Evolutionary conservation across 2,888 invertebrate genomes (phyloP).

Genomic region (Eupithecia pulchellata): DNA sequence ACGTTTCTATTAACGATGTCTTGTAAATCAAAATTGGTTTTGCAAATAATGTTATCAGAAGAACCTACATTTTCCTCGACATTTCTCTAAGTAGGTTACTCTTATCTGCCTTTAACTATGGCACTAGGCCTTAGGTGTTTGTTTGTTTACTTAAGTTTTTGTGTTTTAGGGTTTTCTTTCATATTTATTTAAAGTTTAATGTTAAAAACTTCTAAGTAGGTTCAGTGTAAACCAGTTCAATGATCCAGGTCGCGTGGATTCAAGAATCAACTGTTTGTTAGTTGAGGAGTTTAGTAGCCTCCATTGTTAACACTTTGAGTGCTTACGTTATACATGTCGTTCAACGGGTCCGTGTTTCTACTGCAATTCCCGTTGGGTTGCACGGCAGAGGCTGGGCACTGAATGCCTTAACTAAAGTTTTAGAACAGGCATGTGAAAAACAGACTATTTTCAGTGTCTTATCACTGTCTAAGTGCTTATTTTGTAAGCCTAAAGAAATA

Average conservation of each 20-base stretch:
- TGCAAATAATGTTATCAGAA: neutral
- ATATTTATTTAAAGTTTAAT: neutral
- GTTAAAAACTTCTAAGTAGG: neutral
- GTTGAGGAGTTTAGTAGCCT: neutral
- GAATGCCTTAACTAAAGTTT: no score
- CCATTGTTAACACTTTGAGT: neutral
- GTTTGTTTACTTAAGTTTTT: neutral
- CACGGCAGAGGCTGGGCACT: no score
- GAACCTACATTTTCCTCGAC: neutral
- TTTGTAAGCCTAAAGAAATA: no score
- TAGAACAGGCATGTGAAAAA: no score
- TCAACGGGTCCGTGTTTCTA: no score
- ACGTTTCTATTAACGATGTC: no score
- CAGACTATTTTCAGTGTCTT: no score
- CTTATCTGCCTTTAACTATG: conserved; percentile 1
- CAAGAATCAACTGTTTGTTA: neutral
- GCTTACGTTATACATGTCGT: no score
- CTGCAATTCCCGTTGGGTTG: no score
- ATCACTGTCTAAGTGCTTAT: no score
- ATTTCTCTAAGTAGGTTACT: neutral
- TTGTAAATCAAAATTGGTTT: neutral
- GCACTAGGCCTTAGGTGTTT: neutral
- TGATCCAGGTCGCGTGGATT: neutral
- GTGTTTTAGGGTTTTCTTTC: neutral
- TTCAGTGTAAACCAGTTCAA: neutral